These are phyloP conservation scores for Prunella himalayana DNA, from an alignment of 2,113 vertebrate species.

Conservation along the genomic window DNA sequence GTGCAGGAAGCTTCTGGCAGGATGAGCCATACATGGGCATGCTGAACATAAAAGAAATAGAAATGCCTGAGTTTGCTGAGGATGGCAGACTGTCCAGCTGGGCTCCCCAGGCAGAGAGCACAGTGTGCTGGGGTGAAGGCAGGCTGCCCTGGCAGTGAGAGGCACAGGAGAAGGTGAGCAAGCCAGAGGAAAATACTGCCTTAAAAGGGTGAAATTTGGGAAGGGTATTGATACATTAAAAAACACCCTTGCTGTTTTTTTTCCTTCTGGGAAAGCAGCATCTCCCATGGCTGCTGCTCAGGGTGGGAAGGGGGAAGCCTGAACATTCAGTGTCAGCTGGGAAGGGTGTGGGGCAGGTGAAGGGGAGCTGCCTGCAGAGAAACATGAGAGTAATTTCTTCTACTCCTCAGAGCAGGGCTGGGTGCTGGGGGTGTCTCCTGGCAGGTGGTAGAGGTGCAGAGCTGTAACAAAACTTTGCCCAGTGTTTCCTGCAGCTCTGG, in stretches of 20 bases:
- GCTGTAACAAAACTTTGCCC: not conserved
- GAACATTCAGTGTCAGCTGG: not conserved
- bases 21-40: not conserved
- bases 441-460: not conserved
- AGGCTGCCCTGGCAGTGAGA: not conserved
- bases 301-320: not conserved
- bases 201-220: not conserved
- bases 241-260: not conserved
- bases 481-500: not conserved
- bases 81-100: not conserved
- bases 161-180: not conserved
- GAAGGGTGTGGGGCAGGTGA: not conserved
- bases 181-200: not conserved
- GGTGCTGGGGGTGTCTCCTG: not conserved
- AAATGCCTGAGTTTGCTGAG: not conserved
- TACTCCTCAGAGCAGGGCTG: accelerated
- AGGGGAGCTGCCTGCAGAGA: not conserved
- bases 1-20: slow-evolving; percentile 4
- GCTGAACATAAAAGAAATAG: not conserved
- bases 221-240: not conserved
- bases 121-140: not conserved
- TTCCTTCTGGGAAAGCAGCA: not conserved
- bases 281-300: not conserved
- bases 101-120: not conserved
- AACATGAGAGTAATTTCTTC: not conserved